Evolutionary conservation across 2,888 invertebrate genomes (phyloP).

Genomic region (Eutolmus rufibarbis): DNA sequence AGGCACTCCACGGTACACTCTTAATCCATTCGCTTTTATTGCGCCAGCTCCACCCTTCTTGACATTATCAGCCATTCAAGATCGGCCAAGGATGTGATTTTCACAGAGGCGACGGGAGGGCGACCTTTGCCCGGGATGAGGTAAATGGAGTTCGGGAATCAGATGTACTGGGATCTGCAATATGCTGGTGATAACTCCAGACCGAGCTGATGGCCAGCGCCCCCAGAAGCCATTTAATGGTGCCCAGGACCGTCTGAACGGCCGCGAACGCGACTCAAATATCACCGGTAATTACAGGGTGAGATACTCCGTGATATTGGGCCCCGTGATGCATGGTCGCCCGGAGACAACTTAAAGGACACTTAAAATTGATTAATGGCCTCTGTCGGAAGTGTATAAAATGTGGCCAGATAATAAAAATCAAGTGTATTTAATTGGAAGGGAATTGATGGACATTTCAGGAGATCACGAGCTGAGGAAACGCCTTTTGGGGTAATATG

Average conservation of each 20-base stretch:
- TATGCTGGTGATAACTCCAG: not conserved
- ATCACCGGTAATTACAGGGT: conserved; percentile 10
- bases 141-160: conserved; percentile 3
- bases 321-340: conserved; percentile 5
- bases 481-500: not conserved
- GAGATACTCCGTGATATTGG: not conserved
- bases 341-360: not conserved
- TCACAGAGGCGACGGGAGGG: not conserved
- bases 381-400: not conserved
- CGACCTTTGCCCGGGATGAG: not conserved
- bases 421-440: not conserved
- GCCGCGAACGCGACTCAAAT: not conserved
- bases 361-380: conserved; percentile 33
- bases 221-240: not conserved
- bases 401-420: not conserved
- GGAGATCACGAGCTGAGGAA: not conserved
- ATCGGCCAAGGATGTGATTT: conserved; percentile 37
- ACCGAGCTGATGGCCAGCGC: not conserved
- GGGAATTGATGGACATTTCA: not conserved
- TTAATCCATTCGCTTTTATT: conserved; percentile 41
- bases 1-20: conserved; percentile 25
- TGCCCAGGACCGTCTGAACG: not conserved
- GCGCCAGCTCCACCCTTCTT: conserved; percentile 25
- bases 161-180: not conserved
- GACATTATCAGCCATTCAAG: conserved; percentile 36